Evolutionary conservation across 2,113 vertebrate species (phyloP), one percentile per base, ranked within the genome.

Genomic region (Chauna torquata): DNA sequence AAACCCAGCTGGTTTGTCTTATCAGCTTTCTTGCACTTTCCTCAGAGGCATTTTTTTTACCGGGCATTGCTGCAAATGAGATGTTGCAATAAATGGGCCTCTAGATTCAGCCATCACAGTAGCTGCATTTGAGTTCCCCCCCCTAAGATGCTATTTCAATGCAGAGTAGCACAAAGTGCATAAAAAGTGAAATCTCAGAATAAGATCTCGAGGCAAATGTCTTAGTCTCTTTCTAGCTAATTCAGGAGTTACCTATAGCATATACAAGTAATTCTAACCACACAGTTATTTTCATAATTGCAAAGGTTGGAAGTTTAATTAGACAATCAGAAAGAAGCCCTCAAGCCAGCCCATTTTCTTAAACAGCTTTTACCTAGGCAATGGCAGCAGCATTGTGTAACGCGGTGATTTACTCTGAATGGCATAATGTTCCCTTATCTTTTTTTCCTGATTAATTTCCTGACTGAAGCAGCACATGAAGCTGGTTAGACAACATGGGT

Each of bases 231-330:
- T 94, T 94, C 89, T 92, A 92, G n/a, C 70, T 93, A 95, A 85
- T 94, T 95, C 92, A 86, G 91, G 66, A 88, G 87, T 88, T 94
- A 95, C 94, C 94, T 94, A 92, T 91, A 95, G 86, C 82, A 94
- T 78, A 91, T 88, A 94, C 57, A 62, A 94, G 89, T 91, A 91
- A 47, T 88, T 97, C 87, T 96, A 97, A 95, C 96, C 97, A 93
- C 95, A 96, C 27, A 10, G 95, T 95, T 97, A 96, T 96, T 97
- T 96, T 95, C 97, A 96, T 96, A 97, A 97, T 97, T 97, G 97
- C 96, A 96, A 97, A 97, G 96, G 95, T 94, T 97, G 96, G 97
- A 97, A 96, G 95, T 97, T 96, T 97, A 97, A 97, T 95, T 97
- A 97, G 96, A 97, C 89, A 97, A 96, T 95, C 96, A 97, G 93